Percentiles rank a stretch among this genome's conserved stretches.
Conservation (phyloP, 2,113 vertebrate genomes). For the Hiodon tergisus region DNA sequence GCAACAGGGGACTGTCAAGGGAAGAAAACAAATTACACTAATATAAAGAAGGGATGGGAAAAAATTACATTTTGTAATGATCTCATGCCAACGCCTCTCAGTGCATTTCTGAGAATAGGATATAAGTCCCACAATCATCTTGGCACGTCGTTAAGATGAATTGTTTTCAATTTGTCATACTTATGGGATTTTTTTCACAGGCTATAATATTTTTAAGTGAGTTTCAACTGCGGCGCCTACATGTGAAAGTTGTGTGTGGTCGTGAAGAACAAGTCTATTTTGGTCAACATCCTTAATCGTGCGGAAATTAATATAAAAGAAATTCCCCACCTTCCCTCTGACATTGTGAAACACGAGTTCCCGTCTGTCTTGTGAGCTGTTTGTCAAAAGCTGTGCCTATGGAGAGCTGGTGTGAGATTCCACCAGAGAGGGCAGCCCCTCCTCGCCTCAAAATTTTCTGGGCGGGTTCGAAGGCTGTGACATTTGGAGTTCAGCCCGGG, state of each 20-base stretch:
- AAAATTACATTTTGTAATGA: no score
- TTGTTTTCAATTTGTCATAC: no score
- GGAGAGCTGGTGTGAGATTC: constrained; percentile 30
- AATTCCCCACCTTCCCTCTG: constrained; percentile 36
- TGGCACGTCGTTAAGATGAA: no score
- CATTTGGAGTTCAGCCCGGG: background rate
- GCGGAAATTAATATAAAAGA: constrained; percentile 36
- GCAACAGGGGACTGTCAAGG: no score
- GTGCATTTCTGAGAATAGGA: no score
- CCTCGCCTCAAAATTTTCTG: constrained; percentile 21
- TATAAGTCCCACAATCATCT: no score
- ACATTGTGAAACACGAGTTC: constrained; percentile 36
- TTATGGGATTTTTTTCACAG: background rate
- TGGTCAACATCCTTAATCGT: constrained; percentile 30
- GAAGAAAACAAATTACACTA: no score
- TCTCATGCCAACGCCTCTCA: no score
- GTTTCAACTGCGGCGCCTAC: background rate
- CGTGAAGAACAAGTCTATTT: constrained; percentile 9
- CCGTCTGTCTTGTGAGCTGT: constrained; percentile 25
- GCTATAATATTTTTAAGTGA: background rate
- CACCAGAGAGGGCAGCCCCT: constrained; percentile 21
- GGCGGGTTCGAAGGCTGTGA: constrained; percentile 5
- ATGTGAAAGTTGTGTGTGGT: constrained; percentile 6
- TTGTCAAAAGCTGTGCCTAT: constrained; percentile 25
- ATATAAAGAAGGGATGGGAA: no score